Evolutionary conservation across 2,797 vertebrate genomes (phyloP).

Genomic region (Pogoniulus pusillus): DNA sequence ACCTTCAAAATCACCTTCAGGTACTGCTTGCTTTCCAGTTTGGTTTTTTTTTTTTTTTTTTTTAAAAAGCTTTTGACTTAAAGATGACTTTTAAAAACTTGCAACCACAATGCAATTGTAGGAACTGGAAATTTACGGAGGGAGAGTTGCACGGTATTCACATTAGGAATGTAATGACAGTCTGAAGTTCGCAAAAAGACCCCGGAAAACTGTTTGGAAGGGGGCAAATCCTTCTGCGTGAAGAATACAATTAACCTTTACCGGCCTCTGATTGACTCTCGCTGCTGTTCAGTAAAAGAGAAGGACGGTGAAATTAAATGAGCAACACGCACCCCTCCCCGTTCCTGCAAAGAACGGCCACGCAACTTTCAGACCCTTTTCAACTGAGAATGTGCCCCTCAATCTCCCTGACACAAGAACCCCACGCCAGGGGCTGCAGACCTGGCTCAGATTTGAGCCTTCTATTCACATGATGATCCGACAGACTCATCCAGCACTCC

Average conservation of each 20-base stretch:
- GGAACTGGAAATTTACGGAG: not conserved
- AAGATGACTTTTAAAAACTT: not conserved
- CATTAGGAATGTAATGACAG: not conserved
- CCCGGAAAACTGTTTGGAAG: not conserved
- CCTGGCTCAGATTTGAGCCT: not conserved
- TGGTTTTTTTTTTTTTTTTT: accelerated
- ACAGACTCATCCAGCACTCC: not conserved
- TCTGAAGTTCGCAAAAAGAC: not conserved
- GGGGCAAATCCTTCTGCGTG: not conserved
- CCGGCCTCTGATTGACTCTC: not conserved
- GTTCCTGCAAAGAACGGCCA: not conserved
- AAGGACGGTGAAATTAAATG: not conserved
- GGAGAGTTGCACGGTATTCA: not conserved
- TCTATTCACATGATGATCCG: not conserved
- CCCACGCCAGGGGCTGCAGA: not conserved
- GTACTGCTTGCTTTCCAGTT: not conserved
- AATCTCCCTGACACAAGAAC: not conserved
- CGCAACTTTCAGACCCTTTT: not conserved
- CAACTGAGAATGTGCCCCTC: not conserved
- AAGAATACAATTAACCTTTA: not conserved
- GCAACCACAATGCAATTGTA: not conserved
- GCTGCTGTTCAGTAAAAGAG: not conserved
- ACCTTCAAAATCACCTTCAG: not conserved
- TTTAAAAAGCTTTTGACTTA: not conserved
- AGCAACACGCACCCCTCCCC: not conserved